Percentiles rank a stretch among this genome's conserved stretches.
phyloP scores from a whole-genome alignment of 2,797 vertebrate genomes.

The Toxotes lorentzi region DNA sequence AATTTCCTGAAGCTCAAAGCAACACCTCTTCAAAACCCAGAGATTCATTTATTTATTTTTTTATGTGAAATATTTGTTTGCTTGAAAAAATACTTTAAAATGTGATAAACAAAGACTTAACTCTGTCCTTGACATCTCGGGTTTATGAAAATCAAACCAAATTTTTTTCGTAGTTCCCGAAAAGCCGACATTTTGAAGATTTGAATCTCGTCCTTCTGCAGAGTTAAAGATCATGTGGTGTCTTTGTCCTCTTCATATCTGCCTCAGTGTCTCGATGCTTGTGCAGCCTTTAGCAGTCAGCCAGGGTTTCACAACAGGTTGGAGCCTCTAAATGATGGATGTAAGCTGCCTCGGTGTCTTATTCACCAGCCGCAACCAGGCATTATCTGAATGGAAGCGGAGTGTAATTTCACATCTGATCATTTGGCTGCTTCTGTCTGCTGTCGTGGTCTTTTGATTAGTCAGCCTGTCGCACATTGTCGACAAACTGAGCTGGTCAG shows the following conservation, averaged over 20 bases:
- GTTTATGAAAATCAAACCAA: neutral
- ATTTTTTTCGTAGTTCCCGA: neutral
- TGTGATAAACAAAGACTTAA: too few species aligned
- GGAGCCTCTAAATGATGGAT: conserved; percentile 55
- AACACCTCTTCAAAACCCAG: neutral
- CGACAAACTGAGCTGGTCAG: neutral
- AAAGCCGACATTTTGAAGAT: neutral
- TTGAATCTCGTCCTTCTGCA: neutral
- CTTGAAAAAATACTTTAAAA: neutral
- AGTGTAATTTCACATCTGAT: conserved; percentile 38
- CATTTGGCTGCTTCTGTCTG: conserved; percentile 10
- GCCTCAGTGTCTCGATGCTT: neutral
- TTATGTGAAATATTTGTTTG: too few species aligned
- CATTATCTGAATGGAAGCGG: conserved; percentile 42
- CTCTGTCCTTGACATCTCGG: too few species aligned
- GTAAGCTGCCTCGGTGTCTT: conserved; percentile 23
- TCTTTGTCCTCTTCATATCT: neutral
- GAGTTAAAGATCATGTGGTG: neutral
- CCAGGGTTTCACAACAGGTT: conserved; percentile 13
- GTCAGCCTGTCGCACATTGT: conserved; percentile 1
- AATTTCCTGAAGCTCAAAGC: neutral
- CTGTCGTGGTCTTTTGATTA: neutral
- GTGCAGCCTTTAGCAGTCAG: neutral
- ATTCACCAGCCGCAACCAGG: conserved; percentile 10
- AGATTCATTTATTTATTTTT: too few species aligned